A percentile compares a stretch with the other conserved stretches of the same genome.
Evolutionary conservation across 1,140 invertebrate genomes (phyloP).

Genomic region (Bombus pascuorum): DNA sequence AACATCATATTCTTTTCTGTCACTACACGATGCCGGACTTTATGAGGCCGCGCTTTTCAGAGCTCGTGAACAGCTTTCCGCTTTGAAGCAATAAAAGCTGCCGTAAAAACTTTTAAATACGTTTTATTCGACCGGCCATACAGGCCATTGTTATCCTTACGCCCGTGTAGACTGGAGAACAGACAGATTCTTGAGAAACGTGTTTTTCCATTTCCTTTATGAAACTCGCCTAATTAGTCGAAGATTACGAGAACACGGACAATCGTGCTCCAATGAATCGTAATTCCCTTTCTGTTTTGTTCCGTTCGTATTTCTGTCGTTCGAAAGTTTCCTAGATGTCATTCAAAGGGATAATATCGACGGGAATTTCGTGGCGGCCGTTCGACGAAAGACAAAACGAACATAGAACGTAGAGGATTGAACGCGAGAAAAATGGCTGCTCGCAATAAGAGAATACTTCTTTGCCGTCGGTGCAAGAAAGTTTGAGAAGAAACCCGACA

Average conservation of each 20-base stretch:
- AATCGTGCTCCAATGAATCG: background rate
- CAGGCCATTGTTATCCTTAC: background rate
- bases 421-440: background rate
- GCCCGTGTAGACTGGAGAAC: background rate
- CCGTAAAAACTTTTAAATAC: constrained; percentile 28
- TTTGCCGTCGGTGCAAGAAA: background rate
- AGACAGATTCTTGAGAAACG: background rate
- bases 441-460: background rate
- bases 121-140: constrained; percentile 5
- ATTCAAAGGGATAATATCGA: background rate
- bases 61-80: background rate
- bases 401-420: background rate
- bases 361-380: background rate
- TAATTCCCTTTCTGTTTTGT: too few relatives aligned
- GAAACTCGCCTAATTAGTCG: constrained; percentile 6
- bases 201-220: background rate
- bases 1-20: background rate
- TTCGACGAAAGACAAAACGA: background rate
- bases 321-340: background rate
- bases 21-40: background rate
- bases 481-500: background rate
- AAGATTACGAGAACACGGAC: background rate
- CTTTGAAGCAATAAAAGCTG: background rate
- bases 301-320: background rate
- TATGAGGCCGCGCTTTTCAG: background rate